A percentile compares a stretch with the other conserved stretches of the same genome.
Conservation (phyloP, 2,888 invertebrate genomes). For the Geophilus truncorum region DNA sequence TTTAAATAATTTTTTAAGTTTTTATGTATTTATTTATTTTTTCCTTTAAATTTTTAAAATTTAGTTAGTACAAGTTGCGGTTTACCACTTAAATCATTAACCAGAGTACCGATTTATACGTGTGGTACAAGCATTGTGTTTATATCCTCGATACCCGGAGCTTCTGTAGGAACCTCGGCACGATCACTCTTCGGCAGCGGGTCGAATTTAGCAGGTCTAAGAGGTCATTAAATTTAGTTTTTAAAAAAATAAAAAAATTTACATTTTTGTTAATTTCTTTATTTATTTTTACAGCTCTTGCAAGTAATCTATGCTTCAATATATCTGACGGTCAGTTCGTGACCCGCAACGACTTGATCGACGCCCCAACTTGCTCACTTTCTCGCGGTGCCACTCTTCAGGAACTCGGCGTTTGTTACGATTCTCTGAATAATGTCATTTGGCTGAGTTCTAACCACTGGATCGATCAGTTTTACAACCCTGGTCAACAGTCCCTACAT, state of each 20-base stretch:
- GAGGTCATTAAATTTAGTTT: slow-evolving; percentile 40
- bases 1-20: too few relatives aligned
- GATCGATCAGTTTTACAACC: slow-evolving; percentile 49
- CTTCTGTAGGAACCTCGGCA: slow-evolving; percentile 42
- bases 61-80: slow-evolving; percentile 44
- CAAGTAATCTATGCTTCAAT: slow-evolving; percentile 46
- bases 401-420: slow-evolving; percentile 46
- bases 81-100: slow-evolving; percentile 44
- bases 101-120: slow-evolving; percentile 45
- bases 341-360: slow-evolving; percentile 45
- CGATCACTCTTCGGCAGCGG: slow-evolving; percentile 47
- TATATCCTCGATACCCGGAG: slow-evolving; percentile 42
- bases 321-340: slow-evolving; percentile 45
- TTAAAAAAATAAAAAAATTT: background rate
- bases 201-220: slow-evolving; percentile 43
- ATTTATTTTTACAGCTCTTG: slow-evolving; percentile 43
- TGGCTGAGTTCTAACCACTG: slow-evolving; percentile 48
- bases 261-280: background rate
- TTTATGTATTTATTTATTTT: background rate
- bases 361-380: slow-evolving; percentile 46
- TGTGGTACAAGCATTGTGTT: slow-evolving; percentile 47
- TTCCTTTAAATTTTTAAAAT: background rate
- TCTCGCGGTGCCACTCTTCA: slow-evolving; percentile 45
- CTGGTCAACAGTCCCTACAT: slow-evolving; percentile 47
- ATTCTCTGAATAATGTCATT: slow-evolving; percentile 47